Evolutionary conservation across 2,113 vertebrate species (phyloP).

Genomic region (Rhabdomys dilectus): DNA sequence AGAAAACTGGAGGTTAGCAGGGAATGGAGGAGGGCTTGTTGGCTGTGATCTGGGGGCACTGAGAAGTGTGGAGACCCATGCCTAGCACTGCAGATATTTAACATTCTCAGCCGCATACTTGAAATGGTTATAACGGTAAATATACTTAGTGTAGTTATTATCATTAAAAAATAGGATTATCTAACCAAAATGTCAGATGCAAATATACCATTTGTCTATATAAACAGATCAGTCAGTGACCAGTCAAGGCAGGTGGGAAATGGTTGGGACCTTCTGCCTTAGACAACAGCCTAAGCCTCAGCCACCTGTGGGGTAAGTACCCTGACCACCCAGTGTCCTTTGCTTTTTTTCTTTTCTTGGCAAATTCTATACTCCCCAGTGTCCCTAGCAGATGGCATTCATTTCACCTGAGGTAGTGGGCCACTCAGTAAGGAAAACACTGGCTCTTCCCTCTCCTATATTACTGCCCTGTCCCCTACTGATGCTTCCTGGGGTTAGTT

Average conservation of each 20-base stretch:
- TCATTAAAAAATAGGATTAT: conserved; percentile 57
- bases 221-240: background rate
- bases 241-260: background rate
- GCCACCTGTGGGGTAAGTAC: background rate
- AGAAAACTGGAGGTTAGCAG: background rate
- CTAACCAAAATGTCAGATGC: conserved; percentile 71
- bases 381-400: background rate
- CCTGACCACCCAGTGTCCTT: background rate
- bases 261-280: background rate
- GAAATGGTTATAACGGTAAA: background rate
- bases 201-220: conserved; percentile 69
- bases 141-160: background rate
- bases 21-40: background rate
- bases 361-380: background rate
- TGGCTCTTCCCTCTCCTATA: background rate
- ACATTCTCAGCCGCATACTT: background rate
- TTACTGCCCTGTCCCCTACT: background rate
- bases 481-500: background rate
- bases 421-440: background rate
- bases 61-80: background rate
- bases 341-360: background rate
- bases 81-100: background rate
- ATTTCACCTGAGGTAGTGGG: background rate
- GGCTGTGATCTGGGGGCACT: background rate
- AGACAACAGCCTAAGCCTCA: background rate